A percentile compares a stretch with the other conserved stretches of the same genome.
phyloP scores from a whole-genome alignment of 64 coral and sea anemone genomes.

The Exaiptasia diaphana region DNA sequence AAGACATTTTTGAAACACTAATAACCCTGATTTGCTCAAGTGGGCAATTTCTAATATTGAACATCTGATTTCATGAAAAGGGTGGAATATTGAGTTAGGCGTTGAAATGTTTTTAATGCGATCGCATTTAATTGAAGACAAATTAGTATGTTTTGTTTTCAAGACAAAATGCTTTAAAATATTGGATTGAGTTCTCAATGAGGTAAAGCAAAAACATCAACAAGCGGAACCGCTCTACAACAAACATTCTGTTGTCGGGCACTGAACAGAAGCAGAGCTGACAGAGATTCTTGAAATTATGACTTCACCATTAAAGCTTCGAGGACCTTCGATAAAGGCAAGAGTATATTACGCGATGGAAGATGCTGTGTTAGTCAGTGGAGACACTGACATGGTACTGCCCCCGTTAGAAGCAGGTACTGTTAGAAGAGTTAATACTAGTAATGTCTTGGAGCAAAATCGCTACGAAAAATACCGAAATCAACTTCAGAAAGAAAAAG shows the following conservation, averaged over 20 bases:
- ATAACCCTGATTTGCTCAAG: no score
- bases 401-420: neutral
- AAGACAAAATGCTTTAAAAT: neutral
- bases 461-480: neutral
- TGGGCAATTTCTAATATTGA: no score
- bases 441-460: neutral
- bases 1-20: no score
- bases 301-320: neutral
- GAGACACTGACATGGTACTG: neutral
- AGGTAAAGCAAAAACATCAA: neutral
- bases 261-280: no score
- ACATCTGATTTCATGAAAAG: no score
- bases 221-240: neutral
- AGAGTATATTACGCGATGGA: neutral
- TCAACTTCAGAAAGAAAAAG: conserved; percentile 18
- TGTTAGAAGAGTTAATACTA: neutral
- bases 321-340: neutral
- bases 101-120: no score
- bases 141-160: neutral
- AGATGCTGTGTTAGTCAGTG: neutral
- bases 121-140: conserved; percentile 5
- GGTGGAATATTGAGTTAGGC: no score
- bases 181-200: neutral
- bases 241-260: neutral
- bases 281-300: neutral